Evolutionary conservation across 2,113 vertebrate species (phyloP).

Genomic region (Catharus minimus): DNA sequence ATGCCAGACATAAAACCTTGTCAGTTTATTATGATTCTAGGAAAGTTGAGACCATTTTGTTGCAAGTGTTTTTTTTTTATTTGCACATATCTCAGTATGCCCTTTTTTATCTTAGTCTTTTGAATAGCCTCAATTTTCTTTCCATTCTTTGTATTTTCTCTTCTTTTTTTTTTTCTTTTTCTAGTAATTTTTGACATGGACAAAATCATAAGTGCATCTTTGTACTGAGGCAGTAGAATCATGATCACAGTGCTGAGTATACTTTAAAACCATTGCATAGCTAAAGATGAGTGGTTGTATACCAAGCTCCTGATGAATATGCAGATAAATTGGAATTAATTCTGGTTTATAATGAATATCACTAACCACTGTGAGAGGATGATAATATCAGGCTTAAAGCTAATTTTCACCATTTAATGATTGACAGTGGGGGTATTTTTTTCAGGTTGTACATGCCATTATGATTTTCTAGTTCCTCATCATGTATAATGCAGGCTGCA

Average conservation of each 20-base stretch:
- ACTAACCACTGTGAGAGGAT: not conserved
- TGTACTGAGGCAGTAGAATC: not conserved
- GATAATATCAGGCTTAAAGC: not conserved
- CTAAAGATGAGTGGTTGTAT: not conserved
- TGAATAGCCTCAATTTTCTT: not conserved
- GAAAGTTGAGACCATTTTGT: not conserved
- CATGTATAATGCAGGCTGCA: not conserved
- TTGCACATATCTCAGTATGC: not conserved
- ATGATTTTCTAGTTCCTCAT: not conserved
- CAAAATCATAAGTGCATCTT: not conserved
- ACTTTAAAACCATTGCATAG: not conserved
- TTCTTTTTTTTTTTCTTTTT: not conserved
- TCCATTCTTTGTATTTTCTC: not conserved
- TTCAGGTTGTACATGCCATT: not conserved
- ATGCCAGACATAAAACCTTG: not conserved
- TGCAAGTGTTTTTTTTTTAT: not conserved
- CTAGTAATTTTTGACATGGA: not conserved
- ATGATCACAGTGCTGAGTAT: not conserved
- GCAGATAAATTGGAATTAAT: conserved; percentile 20
- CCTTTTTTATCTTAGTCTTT: not conserved
- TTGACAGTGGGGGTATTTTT: not conserved
- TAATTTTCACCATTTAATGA: conserved; percentile 11
- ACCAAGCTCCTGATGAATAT: conserved; percentile 12
- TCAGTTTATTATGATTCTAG: not conserved
- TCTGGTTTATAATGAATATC: conserved; percentile 12